Conservation (phyloP, 2,113 vertebrate species). For the Cyprinodon tularosa region DNA sequence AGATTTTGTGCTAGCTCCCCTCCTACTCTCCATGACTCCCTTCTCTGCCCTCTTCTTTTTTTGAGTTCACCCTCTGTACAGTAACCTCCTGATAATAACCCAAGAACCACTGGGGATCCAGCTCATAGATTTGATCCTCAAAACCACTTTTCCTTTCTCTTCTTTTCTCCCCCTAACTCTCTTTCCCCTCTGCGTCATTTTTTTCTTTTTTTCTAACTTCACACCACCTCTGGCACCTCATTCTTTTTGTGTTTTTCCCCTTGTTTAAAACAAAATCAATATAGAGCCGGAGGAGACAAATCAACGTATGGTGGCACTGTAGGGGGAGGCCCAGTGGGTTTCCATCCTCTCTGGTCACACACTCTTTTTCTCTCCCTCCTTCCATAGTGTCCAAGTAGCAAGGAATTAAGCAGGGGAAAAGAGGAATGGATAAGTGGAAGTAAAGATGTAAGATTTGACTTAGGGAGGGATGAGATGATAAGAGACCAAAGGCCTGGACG, state of each 20-base stretch:
- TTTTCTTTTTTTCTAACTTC: conserved; percentile 44
- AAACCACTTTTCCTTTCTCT: conserved; percentile 40
- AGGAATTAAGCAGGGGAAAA: conserved; percentile 28
- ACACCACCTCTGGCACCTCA: conserved; percentile 69
- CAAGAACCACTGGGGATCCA: conserved; percentile 37
- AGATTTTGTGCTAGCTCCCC: conserved; percentile 8
- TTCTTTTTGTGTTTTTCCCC: conserved; percentile 76
- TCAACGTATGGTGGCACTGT: conserved; percentile 70
- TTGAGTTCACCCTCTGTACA: conserved; percentile 38
- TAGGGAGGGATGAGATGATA: conserved; percentile 66
- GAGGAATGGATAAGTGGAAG: conserved; percentile 47
- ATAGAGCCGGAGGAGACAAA: conserved; percentile 75
- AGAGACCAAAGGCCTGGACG: conserved; percentile 70
- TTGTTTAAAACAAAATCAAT: conserved; percentile 82
- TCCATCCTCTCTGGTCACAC: conserved; percentile 55
- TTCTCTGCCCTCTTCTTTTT: conserved; percentile 29
- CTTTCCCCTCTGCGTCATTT: conserved; percentile 15
- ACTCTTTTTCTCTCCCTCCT: conserved; percentile 28
- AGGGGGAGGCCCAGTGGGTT: conserved; percentile 44
- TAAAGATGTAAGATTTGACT: conserved; percentile 71
- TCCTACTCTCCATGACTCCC: conserved; percentile 15
- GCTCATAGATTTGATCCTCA: conserved; percentile 57
- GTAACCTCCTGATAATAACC: conserved; percentile 48
- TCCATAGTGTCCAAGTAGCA: conserved; percentile 19
- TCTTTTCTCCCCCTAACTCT: conserved; percentile 9